These are phyloP conservation scores for Centropus bengalensis DNA, from an alignment of 2,113 vertebrate species.

Conservation along the genomic window DNA sequence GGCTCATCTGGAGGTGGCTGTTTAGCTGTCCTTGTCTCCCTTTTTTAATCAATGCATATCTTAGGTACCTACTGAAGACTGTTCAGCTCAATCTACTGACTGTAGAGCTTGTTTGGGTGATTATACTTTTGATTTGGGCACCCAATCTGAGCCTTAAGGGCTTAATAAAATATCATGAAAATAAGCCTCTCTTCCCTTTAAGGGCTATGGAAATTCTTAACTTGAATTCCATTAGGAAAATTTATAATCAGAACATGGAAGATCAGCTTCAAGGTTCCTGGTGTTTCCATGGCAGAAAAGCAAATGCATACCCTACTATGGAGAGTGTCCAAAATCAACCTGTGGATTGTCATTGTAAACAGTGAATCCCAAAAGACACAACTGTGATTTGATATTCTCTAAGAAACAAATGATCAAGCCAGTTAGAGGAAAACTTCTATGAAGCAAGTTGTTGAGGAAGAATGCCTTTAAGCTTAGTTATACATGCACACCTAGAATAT, in stretches of 20 bases:
- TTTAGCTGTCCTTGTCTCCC: neutral
- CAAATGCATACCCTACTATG: conserved; percentile 8
- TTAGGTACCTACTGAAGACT: neutral
- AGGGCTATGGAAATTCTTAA: neutral
- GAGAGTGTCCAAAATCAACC: neutral
- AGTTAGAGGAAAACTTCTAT: neutral
- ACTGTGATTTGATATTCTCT: neutral
- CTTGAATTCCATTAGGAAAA: neutral
- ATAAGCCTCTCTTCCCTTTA: neutral
- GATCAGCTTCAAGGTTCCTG: neutral
- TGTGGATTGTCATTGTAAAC: neutral
- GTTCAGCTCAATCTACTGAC: neutral
- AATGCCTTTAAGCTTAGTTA: conserved; percentile 3
- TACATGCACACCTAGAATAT: neutral
- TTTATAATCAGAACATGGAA: neutral
- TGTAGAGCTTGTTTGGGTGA: neutral
- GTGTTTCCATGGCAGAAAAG: conserved; percentile 1
- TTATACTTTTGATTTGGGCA: neutral
- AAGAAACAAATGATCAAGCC: neutral
- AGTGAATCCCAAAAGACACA: neutral
- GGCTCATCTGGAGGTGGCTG: neutral
- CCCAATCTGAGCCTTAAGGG: neutral
- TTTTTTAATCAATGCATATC: neutral
- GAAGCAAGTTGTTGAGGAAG: neutral
- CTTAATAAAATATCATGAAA: conserved; percentile 9